Evolutionary conservation across 2,113 vertebrate species (phyloP), one percentile per base, ranked within the genome.

Genomic region (Caracal caracal): DNA sequence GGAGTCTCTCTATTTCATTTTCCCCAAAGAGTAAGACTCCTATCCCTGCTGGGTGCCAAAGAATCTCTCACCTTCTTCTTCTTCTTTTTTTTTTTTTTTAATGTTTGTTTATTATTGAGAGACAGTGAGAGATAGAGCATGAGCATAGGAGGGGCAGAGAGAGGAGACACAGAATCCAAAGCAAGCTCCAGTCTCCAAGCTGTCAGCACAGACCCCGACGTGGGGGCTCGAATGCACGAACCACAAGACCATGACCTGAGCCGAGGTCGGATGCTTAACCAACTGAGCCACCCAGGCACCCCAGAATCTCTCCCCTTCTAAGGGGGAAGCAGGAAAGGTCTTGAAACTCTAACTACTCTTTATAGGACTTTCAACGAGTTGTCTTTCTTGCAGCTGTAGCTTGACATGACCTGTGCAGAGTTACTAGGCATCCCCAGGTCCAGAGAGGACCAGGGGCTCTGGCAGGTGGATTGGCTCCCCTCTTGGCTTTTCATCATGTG

Each of bases 381-480:
- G 10, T 78, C 35, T 47, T 78, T 24, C 66, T 61, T 70, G 33
- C 63, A 59, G 2, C 24, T 80, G n/a, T 4, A 33, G 13, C 20
- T 8, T 15, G 3, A 10, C 6, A 17, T 10, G 30, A 20, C 12
- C 24, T 43, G 22, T 22, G 26, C 7, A 37, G 13, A 47, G 33
- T 24, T 10, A 43, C 12, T 1, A 28, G 59, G 24, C 3, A 5
- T 66, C 22, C 28, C 7, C 4, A 17, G 30, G 8, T 33, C 20
- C 68, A 9, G n/a, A 43, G 43, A 71, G 6, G 19, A 84, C 30
- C 6, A 56, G 17, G 22, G 15, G 9, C 40, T 35, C 11, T 61
- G 17, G 47, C 20, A 0, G 11, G 0, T 6, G 78, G 11, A 12
- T 4, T 47, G 51, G 15, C 13, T 59, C 5, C 12, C 4, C 8